Base-by-base conservation (phyloP, 2,888 invertebrate genomes). In the Operophtera brumata region DNA sequence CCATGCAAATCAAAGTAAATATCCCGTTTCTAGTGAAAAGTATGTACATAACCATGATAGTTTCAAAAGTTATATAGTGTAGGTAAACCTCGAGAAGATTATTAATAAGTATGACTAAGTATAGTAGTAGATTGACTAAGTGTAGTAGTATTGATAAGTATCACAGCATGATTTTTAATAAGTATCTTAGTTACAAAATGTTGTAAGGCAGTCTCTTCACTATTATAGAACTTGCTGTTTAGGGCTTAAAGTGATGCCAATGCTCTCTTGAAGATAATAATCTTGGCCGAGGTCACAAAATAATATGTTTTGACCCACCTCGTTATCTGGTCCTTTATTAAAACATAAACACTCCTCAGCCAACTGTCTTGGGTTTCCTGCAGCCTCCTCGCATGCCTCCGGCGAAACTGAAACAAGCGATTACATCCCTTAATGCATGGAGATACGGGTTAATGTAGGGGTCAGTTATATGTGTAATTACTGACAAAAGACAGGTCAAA, bases 401-500 rank as follows among this genome's bases (percentile, higher is more conserved):
- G 71, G 80, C 77, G 46, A 67, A 59, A 36, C 69, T 70, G 61
- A 7, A 68, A 67, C 72, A 78, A 62, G 35, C 51, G 20, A 81
- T 67, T 71, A 54, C 66, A 42, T 28, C 40, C 68, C 61, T 68
- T 80, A 74, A 39, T n/a, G 6, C 9, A 1, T 55, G 10, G 53
- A 1, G 7, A 61, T 72, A 79, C 58, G 63, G 56, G 26, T 59
- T 49, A 34, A 50, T 14, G 28, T 47, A n/a, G 46, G 32, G 59
- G 56, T 60, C 53, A 59, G 63, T 71, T 69, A 67, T n/a, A 70
- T 71, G 73, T 73, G 84, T 84, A 84, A 84, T 84, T 85, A 84
- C 84, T 70, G 63, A 74, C 73, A 75, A 75, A 73, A 77, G 78
- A 67, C 82, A 84, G 85, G 86, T 84, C 86, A 86, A 87, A 87